A percentile compares a stretch with the other conserved stretches of the same genome.
phyloP scores from a whole-genome alignment of 1,140 invertebrate genomes.

The Diabrotica undecimpunctata region DNA sequence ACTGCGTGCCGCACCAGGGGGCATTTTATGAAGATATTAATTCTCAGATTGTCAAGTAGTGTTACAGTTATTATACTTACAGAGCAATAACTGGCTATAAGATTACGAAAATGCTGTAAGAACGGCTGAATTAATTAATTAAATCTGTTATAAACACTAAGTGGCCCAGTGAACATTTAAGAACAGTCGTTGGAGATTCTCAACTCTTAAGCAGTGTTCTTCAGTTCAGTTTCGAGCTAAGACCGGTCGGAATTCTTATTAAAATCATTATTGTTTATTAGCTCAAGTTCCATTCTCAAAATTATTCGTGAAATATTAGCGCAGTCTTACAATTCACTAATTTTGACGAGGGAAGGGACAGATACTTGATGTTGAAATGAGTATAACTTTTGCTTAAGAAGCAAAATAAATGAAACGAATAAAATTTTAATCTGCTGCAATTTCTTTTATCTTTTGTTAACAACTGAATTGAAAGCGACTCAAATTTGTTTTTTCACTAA shows the following conservation, averaged over 20 bases:
- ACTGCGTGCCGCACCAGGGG: slow-evolving; percentile 32
- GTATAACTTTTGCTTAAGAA: too few species aligned
- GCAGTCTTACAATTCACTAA: neutral
- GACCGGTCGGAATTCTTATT: slow-evolving; percentile 29
- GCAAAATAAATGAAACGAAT: too few species aligned
- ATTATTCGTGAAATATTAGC: slow-evolving; percentile 12
- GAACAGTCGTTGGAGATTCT: slow-evolving; percentile 31
- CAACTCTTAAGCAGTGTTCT: slow-evolving; percentile 24
- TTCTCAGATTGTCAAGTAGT: slow-evolving; percentile 46
- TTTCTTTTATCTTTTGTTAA: too few species aligned
- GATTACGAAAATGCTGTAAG: slow-evolving; percentile 43
- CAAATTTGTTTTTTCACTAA: too few species aligned
- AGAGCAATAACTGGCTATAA: slow-evolving; percentile 45
- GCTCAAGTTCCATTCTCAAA: slow-evolving; percentile 25
- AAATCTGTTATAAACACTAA: slow-evolving; percentile 47
- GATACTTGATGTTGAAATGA: too few species aligned
- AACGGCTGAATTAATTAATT: slow-evolving; percentile 48
- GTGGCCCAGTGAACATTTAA: slow-evolving; percentile 37
- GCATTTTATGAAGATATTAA: slow-evolving; percentile 48
- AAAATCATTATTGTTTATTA: slow-evolving; percentile 37
- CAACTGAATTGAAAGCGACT: too few species aligned
- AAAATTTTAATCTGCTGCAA: too few species aligned
- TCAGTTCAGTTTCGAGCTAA: slow-evolving; percentile 19
- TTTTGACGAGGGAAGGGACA: neutral
- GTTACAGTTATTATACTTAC: slow-evolving; percentile 46